These are phyloP conservation scores for Sylvia atricapilla DNA, from an alignment of 2,113 vertebrate genomes.

Conservation along the genomic window DNA sequence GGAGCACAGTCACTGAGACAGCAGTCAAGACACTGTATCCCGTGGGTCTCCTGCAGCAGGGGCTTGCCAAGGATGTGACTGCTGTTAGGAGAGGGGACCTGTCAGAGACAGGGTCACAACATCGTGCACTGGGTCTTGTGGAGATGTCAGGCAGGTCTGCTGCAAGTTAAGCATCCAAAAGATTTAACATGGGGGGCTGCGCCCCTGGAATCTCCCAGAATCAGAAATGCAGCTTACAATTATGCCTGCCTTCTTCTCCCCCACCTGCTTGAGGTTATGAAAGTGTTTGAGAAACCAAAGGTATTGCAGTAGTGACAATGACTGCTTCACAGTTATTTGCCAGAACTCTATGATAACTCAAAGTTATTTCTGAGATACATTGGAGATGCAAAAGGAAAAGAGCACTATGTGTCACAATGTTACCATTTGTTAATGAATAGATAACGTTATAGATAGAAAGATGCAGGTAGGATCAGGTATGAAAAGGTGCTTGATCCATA, in stretches of 20 bases:
- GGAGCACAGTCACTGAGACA: background rate
- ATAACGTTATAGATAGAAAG: background rate
- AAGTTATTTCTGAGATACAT: background rate
- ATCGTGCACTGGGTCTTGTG: background rate
- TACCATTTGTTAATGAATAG: background rate
- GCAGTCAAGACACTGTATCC: background rate
- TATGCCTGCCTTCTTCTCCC: background rate
- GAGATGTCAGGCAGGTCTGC: background rate
- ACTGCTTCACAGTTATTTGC: background rate
- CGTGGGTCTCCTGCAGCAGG: background rate
- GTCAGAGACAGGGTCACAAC: background rate
- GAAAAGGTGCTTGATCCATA: background rate
- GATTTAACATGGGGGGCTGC: background rate
- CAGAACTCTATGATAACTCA: background rate
- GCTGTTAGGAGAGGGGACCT: background rate
- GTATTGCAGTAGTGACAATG: background rate
- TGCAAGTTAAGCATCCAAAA: background rate
- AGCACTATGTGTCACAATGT: background rate
- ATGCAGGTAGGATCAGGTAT: background rate
- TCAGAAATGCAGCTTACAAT: background rate
- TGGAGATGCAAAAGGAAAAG: background rate
- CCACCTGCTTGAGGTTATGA: background rate
- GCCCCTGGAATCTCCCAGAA: background rate
- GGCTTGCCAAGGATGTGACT: background rate
- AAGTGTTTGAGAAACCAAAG: background rate